Percentiles rank a stretch among this genome's conserved stretches.
These are phyloP conservation scores for Proales similis DNA, from an alignment of 1,140 invertebrate species.

Conservation along the genomic window DNA sequence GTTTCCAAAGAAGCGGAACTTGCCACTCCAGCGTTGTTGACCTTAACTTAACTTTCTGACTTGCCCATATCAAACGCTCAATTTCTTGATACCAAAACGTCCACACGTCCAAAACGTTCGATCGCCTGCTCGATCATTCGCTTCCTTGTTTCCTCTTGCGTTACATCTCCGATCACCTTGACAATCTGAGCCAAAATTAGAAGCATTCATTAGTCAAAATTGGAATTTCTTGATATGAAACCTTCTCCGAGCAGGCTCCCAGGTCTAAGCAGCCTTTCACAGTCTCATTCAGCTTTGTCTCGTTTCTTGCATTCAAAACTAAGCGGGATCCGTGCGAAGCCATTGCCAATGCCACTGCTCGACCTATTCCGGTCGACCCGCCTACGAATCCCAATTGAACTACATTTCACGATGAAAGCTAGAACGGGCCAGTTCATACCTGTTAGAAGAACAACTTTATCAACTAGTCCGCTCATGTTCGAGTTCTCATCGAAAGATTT, in stretches of 20 bases:
- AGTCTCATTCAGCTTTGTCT: constrained; percentile 60
- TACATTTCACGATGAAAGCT: no score
- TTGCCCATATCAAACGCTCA: constrained; percentile 3
- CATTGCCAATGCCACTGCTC: constrained; percentile 68
- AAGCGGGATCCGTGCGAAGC: constrained; percentile 64
- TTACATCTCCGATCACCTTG: constrained; percentile 59
- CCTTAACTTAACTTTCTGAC: constrained; percentile 60
- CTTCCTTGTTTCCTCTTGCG: constrained; percentile 66
- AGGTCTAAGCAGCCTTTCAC: constrained; percentile 59
- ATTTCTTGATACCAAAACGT: constrained; percentile 61
- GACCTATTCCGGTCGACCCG: constrained; percentile 77
- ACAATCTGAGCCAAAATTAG: neutral
- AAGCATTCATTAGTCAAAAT: neutral
- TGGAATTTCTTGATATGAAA: neutral
- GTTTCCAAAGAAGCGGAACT: no score
- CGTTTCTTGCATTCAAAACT: constrained; percentile 68
- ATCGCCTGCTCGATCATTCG: constrained; percentile 64
- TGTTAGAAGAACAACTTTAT: no score
- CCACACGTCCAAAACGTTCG: constrained; percentile 57
- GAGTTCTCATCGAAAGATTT: no score
- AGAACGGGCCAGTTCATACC: no score
- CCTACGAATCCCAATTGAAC: no score
- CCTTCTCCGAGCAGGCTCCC: constrained; percentile 42
- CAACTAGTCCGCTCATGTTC: no score
- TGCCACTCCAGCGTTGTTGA: constrained; percentile 72